A percentile compares a stretch with the other conserved stretches of the same genome.
phyloP scores from a whole-genome alignment of 2,113 vertebrate species.

The Anhinga rufa region DNA sequence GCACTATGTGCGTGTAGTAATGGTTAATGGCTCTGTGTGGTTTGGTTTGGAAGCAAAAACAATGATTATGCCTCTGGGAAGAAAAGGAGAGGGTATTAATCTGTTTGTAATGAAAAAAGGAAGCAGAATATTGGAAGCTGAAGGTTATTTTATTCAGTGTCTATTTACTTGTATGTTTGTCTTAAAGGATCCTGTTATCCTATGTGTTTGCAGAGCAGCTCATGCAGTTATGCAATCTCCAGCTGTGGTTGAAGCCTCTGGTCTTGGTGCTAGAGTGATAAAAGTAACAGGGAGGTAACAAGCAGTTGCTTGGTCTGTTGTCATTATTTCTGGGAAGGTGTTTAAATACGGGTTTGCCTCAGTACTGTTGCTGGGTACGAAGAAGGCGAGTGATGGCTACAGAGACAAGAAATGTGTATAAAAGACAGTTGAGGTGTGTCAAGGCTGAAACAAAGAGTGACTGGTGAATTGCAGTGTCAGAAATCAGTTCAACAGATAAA shows the following conservation, averaged over 20 bases:
- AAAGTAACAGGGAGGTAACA: neutral
- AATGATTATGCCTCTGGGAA: neutral
- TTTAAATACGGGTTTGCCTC: neutral
- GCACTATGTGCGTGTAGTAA: accelerated
- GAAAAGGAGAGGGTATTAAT: neutral
- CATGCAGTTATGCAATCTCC: neutral
- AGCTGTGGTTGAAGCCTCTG: neutral
- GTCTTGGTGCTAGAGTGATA: neutral
- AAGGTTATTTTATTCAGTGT: neutral
- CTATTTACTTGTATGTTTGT: neutral
- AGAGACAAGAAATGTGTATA: neutral
- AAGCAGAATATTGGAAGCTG: neutral
- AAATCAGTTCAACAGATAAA: neutral
- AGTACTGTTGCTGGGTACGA: neutral
- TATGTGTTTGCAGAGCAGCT: neutral
- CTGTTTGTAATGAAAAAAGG: neutral
- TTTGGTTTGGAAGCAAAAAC: neutral
- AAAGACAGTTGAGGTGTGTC: neutral
- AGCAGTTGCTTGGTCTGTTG: neutral
- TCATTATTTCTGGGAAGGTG: neutral
- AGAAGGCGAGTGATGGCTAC: neutral
- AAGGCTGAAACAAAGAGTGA: neutral
- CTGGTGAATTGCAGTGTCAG: neutral
- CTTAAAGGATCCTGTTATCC: neutral
- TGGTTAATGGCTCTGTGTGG: neutral